Conservation (phyloP, 2,113 vertebrate species). For the Corythoichthys intestinalis region DNA sequence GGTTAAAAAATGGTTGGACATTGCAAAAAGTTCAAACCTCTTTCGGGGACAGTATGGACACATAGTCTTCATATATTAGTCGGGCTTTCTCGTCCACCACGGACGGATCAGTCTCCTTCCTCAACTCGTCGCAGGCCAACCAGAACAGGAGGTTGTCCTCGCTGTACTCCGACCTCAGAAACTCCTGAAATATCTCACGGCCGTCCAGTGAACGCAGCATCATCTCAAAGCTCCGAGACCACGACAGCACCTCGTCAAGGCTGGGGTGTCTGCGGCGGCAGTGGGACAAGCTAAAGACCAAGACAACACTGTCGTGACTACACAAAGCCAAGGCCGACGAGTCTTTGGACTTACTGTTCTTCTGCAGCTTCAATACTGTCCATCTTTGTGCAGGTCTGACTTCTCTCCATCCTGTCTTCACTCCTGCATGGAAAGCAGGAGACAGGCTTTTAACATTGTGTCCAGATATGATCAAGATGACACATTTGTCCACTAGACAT, state of each 20-base stretch:
- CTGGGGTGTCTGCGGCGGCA: constrained; percentile 73
- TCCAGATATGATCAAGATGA: not conserved
- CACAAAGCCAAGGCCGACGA: not conserved
- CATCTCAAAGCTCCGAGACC: constrained; percentile 96
- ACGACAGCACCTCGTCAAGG: constrained; percentile 89
- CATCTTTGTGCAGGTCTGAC: constrained; percentile 75
- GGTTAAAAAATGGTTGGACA: not conserved
- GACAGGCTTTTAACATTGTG: not conserved
- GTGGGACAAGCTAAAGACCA: not conserved
- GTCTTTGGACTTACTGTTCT: constrained; percentile 65
- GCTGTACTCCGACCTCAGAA: constrained; percentile 95
- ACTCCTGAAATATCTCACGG: constrained; percentile 89
- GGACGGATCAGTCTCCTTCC: constrained; percentile 83
- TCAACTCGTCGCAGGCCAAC: constrained; percentile 95
- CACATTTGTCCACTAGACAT: not conserved
- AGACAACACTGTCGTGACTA: not conserved
- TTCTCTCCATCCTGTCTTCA: constrained; percentile 70
- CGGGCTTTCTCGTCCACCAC: constrained; percentile 89
- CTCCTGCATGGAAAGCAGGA: constrained; percentile 55
- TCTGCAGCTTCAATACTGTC: constrained; percentile 75
- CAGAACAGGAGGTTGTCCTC: constrained; percentile 99
- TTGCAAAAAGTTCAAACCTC: constrained; percentile 75
- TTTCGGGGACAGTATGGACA: constrained; percentile 98
- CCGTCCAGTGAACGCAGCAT: constrained; percentile 93
- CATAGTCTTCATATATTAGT: constrained; percentile 97